Evolutionary conservation across 2,797 vertebrate species (phyloP).

Genomic region (Sebastes itinus): DNA sequence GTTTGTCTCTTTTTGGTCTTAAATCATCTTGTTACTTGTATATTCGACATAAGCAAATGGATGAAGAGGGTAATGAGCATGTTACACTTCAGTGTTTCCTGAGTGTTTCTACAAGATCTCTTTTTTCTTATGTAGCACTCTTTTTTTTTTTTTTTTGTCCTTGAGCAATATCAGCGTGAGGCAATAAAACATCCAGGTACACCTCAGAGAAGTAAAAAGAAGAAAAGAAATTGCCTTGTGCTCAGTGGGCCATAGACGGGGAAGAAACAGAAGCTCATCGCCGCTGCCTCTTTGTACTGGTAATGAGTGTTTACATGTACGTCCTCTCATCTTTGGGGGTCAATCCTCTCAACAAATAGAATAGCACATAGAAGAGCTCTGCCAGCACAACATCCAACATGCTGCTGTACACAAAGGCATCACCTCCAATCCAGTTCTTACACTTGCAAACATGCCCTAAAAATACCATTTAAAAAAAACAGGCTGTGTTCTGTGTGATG

Average conservation of each 20-base stretch:
- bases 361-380: not conserved
- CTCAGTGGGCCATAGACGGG: slow-evolving; percentile 22
- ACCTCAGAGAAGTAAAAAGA: slow-evolving; percentile 35
- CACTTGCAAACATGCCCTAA: not conserved
- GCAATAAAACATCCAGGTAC: slow-evolving; percentile 48
- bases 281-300: slow-evolving; percentile 4
- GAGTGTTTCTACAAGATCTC: slow-evolving; percentile 26
- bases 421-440: not conserved
- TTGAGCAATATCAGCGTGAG: slow-evolving; percentile 42
- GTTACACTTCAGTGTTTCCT: slow-evolving; percentile 21
- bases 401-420: not conserved
- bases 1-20: not conserved
- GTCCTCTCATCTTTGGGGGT: slow-evolving; percentile 31
- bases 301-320: slow-evolving; percentile 31
- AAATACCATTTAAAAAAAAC: not conserved
- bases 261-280: slow-evolving; percentile 3
- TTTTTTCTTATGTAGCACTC: slow-evolving; percentile 9
- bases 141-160: slow-evolving; percentile 28
- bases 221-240: slow-evolving; percentile 42
- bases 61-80: slow-evolving; percentile 23
- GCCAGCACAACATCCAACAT: not conserved
- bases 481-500: not conserved
- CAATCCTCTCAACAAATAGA: not conserved
- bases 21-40: slow-evolving; percentile 1
- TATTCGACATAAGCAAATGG: slow-evolving; percentile 32